Conservation (phyloP, 2,888 invertebrate genomes). For the Lithophane semibrunnea region DNA sequence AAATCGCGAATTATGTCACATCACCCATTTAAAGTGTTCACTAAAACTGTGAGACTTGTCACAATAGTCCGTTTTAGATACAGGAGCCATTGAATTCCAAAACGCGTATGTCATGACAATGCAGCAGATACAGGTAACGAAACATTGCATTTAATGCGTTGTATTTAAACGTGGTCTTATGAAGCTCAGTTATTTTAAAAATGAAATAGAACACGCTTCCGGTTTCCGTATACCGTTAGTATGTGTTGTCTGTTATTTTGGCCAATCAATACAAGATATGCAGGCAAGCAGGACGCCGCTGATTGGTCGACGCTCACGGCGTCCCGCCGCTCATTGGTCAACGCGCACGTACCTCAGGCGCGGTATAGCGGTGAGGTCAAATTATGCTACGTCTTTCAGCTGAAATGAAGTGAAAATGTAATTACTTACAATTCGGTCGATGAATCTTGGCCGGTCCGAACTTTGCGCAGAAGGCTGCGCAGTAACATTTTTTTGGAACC, state of each 20-base stretch:
- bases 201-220: not conserved
- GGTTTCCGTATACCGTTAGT: too few relatives aligned
- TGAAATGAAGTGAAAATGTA: not conserved
- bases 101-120: conserved; percentile 55
- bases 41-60: not conserved
- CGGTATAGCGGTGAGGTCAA: too few relatives aligned
- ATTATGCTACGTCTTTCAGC: not conserved
- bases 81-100: conserved; percentile 8
- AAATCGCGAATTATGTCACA: not conserved
- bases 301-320: too few relatives aligned
- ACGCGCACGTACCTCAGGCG: too few relatives aligned
- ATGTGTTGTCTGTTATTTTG: not conserved
- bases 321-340: too few relatives aligned
- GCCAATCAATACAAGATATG: too few relatives aligned
- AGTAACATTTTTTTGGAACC: not conserved
- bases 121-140: conserved; percentile 38
- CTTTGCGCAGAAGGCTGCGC: not conserved
- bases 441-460: not conserved
- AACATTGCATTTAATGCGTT: conserved; percentile 70
- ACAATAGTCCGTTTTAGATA: not conserved
- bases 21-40: not conserved
- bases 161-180: conserved; percentile 58
- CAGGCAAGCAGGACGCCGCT: too few relatives aligned
- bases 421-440: too few relatives aligned
- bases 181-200: not conserved